Percentiles rank a stretch among this genome's conserved stretches.
phyloP scores from a whole-genome alignment of 2,888 invertebrate genomes.

The Sepiola atlantica region DNA sequence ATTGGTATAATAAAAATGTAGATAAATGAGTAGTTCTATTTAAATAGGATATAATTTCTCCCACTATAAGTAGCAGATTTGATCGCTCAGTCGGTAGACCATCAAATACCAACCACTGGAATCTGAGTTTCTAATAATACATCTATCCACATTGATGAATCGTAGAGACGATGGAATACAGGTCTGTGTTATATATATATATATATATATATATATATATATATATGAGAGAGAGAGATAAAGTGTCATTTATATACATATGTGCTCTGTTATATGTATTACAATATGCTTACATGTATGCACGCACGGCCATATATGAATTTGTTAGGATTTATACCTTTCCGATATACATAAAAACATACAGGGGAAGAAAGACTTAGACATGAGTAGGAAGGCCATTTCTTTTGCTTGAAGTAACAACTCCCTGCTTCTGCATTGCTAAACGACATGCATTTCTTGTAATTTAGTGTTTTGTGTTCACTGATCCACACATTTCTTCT shows the following conservation, averaged over 20 bases:
- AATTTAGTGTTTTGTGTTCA: neutral
- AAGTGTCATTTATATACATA: too few relatives aligned
- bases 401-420: conserved; percentile 8
- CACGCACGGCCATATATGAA: neutral
- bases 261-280: too few relatives aligned
- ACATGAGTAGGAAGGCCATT: neutral
- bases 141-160: too few relatives aligned
- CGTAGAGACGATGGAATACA: too few relatives aligned
- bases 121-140: too few relatives aligned
- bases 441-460: neutral
- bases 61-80: too few relatives aligned
- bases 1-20: too few relatives aligned
- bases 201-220: neutral
- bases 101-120: too few relatives aligned
- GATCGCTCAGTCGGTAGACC: too few relatives aligned
- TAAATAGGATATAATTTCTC: too few relatives aligned
- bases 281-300: neutral
- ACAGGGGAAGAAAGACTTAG: neutral
- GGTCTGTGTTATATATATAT: neutral
- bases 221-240: neutral
- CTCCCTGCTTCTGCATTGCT: neutral
- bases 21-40: too few relatives aligned
- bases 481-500: neutral
- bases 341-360: neutral
- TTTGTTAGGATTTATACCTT: too few relatives aligned